phyloP scores from a whole-genome alignment of 2,113 vertebrate genomes.

The Tachysurus fulvidraco region DNA sequence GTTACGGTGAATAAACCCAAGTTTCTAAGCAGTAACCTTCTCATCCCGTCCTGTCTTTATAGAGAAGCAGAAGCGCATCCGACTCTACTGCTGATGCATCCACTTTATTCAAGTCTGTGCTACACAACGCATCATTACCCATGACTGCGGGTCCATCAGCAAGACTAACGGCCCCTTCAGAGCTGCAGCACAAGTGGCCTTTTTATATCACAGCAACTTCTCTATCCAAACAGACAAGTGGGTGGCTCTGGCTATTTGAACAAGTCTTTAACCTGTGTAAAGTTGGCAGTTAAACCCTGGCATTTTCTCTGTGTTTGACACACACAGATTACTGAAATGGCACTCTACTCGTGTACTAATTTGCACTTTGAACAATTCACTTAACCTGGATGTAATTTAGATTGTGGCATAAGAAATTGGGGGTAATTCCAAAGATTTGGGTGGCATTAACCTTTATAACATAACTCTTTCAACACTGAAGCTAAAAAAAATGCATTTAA shows the following conservation, averaged over 20 bases:
- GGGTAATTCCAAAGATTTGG: not conserved
- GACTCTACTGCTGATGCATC: constrained; percentile 2
- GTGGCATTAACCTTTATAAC: not conserved
- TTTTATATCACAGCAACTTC: constrained; percentile 34
- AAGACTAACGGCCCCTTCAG: constrained; percentile 35
- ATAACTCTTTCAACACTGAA: not conserved
- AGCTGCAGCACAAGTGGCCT: constrained; percentile 50
- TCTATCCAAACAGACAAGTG: constrained; percentile 67
- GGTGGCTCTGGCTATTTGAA: constrained; percentile 63
- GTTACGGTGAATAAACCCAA: not conserved
- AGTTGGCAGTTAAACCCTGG: constrained; percentile 47
- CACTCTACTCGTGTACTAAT: not conserved
- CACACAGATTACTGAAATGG: not conserved
- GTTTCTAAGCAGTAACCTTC: not conserved
- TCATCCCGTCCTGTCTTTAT: not conserved
- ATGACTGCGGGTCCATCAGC: constrained; percentile 46
- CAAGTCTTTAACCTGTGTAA: constrained; percentile 72
- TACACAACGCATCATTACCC: constrained; percentile 43
- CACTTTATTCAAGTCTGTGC: constrained; percentile 18
- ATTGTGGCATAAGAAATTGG: not conserved
- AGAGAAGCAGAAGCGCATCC: not conserved
- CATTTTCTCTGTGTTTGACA: constrained; percentile 6
- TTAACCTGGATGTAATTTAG: not conserved
- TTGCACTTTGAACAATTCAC: not conserved
- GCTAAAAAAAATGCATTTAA: not conserved